Conservation (phyloP, 2,797 vertebrate genomes). For the Chelon labrosus region DNA sequence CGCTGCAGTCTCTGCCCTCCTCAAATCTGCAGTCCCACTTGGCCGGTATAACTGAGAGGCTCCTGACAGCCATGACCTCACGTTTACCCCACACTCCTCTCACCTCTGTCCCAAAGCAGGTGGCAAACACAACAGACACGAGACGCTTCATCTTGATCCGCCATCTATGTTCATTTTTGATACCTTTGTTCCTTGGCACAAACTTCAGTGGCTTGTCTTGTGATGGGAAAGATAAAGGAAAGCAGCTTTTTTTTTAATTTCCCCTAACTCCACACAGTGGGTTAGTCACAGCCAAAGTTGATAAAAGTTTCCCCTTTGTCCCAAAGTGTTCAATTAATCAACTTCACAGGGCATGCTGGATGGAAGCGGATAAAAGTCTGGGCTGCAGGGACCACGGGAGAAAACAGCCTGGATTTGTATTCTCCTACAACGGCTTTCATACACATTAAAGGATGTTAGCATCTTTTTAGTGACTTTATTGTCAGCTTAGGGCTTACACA, state of each 20-base stretch:
- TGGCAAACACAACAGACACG: constrained; percentile 57
- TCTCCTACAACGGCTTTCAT: constrained; percentile 67
- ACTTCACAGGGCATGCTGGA: constrained; percentile 69
- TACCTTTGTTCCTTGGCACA: constrained; percentile 52
- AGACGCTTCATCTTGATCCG: constrained; percentile 25
- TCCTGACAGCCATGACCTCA: constrained; percentile 78
- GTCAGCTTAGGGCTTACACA: constrained; percentile 66
- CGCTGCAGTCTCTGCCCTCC: constrained; percentile 52
- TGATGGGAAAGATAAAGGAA: constrained; percentile 55
- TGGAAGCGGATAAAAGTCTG: constrained; percentile 74
- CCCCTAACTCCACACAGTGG: constrained; percentile 37
- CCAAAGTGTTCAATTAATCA: constrained; percentile 77
- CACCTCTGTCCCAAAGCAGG: constrained; percentile 72
- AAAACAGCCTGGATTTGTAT: constrained; percentile 73
- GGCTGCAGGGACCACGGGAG: constrained; percentile 57
- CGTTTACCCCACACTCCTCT: constrained; percentile 67
- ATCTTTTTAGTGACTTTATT: constrained; percentile 75
- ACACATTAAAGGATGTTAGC: constrained; percentile 74
- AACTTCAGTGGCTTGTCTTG: constrained; percentile 28
- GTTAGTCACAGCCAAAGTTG: constrained; percentile 57
- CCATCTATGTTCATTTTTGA: constrained; percentile 28
- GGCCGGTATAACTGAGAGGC: constrained; percentile 68
- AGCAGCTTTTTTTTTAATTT: constrained; percentile 45
- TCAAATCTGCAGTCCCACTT: constrained; percentile 67
- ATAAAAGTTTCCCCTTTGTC: constrained; percentile 72